These are phyloP conservation scores for Oasisia sp. DNA, from an alignment of 2,888 invertebrate genomes.

Conservation along the genomic window DNA sequence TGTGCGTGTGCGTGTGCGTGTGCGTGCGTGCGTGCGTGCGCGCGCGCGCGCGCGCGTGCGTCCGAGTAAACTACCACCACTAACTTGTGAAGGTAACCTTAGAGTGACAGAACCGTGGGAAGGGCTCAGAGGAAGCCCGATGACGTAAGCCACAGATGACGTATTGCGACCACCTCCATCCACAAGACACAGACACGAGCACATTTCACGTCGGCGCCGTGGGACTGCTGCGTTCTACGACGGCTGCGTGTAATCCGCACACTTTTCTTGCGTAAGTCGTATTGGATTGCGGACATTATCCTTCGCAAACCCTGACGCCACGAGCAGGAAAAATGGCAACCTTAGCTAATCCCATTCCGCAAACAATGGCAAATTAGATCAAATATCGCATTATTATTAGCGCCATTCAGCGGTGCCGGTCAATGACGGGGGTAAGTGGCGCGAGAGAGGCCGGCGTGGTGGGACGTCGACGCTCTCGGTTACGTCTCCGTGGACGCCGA, in stretches of 20 bases:
- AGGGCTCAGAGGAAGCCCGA: neutral
- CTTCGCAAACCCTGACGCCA: neutral
- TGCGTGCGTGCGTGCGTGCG: too few relatives aligned
- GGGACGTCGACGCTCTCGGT: neutral
- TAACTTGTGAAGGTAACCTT: neutral
- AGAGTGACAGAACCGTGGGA: neutral
- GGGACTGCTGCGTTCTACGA: neutral
- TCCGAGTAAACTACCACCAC: neutral
- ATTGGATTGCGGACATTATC: conserved; percentile 6
- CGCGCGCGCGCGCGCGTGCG: too few relatives aligned
- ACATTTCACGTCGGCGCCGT: neutral
- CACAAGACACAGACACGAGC: neutral
- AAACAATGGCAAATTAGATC: conserved; percentile 6
- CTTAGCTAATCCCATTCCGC: neutral
- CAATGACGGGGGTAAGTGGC: neutral
- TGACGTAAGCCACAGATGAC: neutral
- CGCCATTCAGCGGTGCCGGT: neutral
- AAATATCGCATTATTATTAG: neutral
- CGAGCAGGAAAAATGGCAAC: neutral
- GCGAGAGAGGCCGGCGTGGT: neutral
- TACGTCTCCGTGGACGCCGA: neutral
- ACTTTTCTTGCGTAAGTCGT: neutral
- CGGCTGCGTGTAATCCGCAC: neutral
- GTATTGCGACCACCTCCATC: neutral
- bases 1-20: too few relatives aligned